Percentiles rank a stretch among this genome's conserved stretches.
Evolutionary conservation across 2,113 vertebrate genomes (phyloP).

Genomic region (Otocyon megalotis): DNA sequence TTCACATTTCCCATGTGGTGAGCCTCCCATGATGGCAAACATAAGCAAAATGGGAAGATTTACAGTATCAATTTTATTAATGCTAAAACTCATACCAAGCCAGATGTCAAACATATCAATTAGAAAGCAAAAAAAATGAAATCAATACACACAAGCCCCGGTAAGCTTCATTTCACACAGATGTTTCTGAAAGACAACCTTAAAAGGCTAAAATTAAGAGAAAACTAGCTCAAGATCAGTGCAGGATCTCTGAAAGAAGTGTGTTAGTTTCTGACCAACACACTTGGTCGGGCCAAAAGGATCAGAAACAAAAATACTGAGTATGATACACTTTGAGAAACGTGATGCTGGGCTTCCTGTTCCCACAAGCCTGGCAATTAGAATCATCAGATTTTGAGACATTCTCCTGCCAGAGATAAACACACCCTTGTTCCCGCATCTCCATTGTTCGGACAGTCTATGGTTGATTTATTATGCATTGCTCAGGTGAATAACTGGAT

Average conservation of each 20-base stretch:
- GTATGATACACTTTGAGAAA: neutral
- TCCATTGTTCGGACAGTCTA: too few relatives aligned
- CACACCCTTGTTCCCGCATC: neutral
- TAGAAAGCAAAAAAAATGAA: neutral
- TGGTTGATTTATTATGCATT: fast-evolving
- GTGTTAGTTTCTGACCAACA: neutral
- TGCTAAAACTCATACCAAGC: neutral
- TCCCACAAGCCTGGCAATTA: neutral
- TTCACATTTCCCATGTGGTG: too few relatives aligned
- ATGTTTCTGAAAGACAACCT: neutral
- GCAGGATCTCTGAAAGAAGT: neutral
- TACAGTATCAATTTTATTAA: neutral
- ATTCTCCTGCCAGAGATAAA: neutral
- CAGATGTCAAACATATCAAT: neutral
- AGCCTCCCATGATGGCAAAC: too few relatives aligned
- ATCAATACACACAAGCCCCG: neutral
- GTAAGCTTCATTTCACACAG: neutral
- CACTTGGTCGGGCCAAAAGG: neutral
- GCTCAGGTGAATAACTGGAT: neutral
- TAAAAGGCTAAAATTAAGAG: neutral
- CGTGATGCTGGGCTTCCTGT: neutral
- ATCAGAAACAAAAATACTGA: neutral
- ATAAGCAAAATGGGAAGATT: neutral
- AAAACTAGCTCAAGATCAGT: neutral
- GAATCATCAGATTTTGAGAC: neutral